Evolutionary conservation across 2,113 vertebrate species (phyloP).

Genomic region (Xiphias gladius): DNA sequence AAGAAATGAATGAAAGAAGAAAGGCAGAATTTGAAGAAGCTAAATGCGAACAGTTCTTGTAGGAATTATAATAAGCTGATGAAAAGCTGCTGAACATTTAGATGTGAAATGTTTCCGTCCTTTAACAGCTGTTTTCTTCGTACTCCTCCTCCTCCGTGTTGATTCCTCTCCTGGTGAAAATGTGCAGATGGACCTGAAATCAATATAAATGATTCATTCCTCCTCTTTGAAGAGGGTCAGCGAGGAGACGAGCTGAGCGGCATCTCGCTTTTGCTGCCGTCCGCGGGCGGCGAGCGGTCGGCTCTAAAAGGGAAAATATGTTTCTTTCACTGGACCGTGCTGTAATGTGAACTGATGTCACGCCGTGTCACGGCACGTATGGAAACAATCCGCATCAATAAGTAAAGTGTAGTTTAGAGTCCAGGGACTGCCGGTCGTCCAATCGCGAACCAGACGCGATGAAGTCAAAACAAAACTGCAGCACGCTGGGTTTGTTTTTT

Average conservation of each 20-base stretch:
- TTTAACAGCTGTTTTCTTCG: background rate
- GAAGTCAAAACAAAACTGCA: no score
- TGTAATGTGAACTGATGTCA: constrained; percentile 34
- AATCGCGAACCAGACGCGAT: no score
- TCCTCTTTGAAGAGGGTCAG: background rate
- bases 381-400: constrained; percentile 39
- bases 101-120: background rate
- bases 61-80: background rate
- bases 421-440: no score
- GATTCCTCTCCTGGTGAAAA: background rate
- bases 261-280: background rate
- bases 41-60: background rate
- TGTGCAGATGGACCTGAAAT: background rate
- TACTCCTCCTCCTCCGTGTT: background rate
- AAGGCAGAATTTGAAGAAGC: background rate
- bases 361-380: background rate
- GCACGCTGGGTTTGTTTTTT: no score
- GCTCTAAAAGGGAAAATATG: constrained; percentile 41
- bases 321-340: constrained; percentile 12
- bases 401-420: background rate
- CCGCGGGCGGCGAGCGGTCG: background rate
- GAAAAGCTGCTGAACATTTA: background rate
- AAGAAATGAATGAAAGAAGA: no score
- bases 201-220: constrained; percentile 24
- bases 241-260: background rate